These are phyloP conservation scores for Mamestra brassicae DNA, from an alignment of 2,888 invertebrate genomes.

Conservation along the genomic window DNA sequence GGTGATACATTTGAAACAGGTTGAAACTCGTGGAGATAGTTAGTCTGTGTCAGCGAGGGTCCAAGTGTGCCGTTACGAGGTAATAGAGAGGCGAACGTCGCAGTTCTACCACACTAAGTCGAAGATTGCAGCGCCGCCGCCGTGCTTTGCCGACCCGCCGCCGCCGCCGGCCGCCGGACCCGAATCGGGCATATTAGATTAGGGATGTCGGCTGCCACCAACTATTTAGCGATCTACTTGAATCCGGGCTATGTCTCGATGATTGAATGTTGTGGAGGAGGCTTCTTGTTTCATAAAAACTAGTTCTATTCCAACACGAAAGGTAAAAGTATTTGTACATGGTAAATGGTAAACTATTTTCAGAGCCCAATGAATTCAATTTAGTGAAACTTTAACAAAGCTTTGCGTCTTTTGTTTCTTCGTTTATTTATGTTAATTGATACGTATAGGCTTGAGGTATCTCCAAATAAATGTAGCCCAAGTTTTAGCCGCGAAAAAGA, in stretches of 20 bases:
- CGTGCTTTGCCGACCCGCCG: slow-evolving; percentile 63
- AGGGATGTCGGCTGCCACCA: slow-evolving; percentile 79
- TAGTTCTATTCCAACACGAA: not conserved
- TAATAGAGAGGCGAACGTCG: slow-evolving; percentile 76
- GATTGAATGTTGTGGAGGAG: slow-evolving; percentile 62
- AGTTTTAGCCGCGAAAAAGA: slow-evolving; percentile 58
- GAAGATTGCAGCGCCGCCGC: slow-evolving; percentile 78
- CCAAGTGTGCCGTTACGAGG: slow-evolving; percentile 69
- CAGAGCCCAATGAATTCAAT: slow-evolving; percentile 51
- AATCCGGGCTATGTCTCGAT: slow-evolving; percentile 69
- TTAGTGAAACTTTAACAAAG: slow-evolving; percentile 46
- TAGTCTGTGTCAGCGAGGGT: slow-evolving; percentile 75
- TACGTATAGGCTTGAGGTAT: slow-evolving; percentile 59
- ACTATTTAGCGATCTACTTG: slow-evolving; percentile 82
- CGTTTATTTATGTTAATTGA: slow-evolving; percentile 62
- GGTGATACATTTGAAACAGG: slow-evolving; percentile 67
- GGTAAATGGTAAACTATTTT: slow-evolving; percentile 18
- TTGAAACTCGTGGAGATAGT: slow-evolving; percentile 72
- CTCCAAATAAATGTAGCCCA: slow-evolving; percentile 54
- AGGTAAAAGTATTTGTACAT: slow-evolving; percentile 5
- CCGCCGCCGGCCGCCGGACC: slow-evolving; percentile 66
- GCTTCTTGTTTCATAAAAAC: slow-evolving; percentile 46
- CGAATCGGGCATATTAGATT: slow-evolving; percentile 84
- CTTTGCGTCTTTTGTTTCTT: slow-evolving; percentile 53
- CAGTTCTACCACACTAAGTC: slow-evolving; percentile 72